Conservation (phyloP, 2,113 vertebrate genomes). For the Motacilla alba region DNA sequence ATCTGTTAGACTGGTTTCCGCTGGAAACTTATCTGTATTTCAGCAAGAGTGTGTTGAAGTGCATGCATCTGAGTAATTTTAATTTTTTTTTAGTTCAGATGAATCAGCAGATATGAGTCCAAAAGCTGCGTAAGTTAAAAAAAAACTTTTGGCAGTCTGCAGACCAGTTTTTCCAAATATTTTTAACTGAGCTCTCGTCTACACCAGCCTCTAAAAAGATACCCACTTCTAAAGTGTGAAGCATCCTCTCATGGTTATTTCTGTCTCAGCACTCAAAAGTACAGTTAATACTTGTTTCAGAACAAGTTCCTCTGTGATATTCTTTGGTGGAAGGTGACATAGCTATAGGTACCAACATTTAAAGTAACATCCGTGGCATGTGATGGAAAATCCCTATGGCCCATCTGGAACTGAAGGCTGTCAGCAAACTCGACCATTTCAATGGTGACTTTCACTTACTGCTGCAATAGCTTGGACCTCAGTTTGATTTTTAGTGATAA, state of each 20-base stretch:
- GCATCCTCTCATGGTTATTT: neutral
- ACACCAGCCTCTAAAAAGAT: neutral
- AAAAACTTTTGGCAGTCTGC: neutral
- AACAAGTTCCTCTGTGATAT: neutral
- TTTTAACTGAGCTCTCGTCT: neutral
- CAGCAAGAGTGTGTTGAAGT: neutral
- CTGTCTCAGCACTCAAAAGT: neutral
- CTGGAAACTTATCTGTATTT: neutral
- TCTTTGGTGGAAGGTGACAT: neutral
- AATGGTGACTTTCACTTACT: neutral
- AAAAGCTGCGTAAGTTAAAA: neutral
- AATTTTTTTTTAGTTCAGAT: neutral
- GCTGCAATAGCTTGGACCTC: neutral
- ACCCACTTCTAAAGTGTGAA: neutral
- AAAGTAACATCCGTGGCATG: neutral
- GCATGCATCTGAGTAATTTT: neutral
- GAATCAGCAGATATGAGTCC: constrained; percentile 9
- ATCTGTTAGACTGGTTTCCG: neutral
- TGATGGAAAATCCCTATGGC: neutral
- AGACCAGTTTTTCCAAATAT: neutral
- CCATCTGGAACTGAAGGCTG: neutral
- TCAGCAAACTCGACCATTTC: neutral
- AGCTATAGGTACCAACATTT: neutral
- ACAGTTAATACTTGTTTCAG: neutral
- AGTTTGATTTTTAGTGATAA: neutral